Percentiles rank a stretch among this genome's conserved stretches.
phyloP scores from a whole-genome alignment of 2,888 invertebrate species.

The Oscheius sp. region DNA sequence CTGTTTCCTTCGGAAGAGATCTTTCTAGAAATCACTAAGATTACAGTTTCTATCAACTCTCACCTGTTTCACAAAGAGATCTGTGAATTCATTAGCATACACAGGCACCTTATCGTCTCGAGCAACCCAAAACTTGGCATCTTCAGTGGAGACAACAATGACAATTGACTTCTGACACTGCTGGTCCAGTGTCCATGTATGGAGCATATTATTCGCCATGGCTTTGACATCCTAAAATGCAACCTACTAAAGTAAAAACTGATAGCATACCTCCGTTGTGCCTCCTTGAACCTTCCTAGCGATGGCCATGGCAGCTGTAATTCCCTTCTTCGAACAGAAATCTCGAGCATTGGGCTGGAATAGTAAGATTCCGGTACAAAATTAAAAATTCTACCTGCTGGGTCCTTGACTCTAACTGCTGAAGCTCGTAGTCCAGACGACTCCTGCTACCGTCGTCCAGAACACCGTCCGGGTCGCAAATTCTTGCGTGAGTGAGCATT shows the following conservation, averaged over 20 bases:
- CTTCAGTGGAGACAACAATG: slow-evolving; percentile 64
- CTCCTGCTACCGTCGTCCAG: slow-evolving; percentile 63
- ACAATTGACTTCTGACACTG: slow-evolving; percentile 68
- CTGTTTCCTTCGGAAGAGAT: slow-evolving; percentile 57
- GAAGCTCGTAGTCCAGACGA: slow-evolving; percentile 67
- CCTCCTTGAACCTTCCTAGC: slow-evolving; percentile 66
- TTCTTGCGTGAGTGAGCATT: slow-evolving; percentile 60
- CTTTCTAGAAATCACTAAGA: slow-evolving; percentile 49
- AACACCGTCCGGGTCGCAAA: slow-evolving; percentile 70
- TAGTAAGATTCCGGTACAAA: slow-evolving; percentile 6
- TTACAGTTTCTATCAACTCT: not conserved
- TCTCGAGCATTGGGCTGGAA: slow-evolving; percentile 52
- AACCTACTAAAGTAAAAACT: not conserved
- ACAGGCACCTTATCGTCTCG: slow-evolving; percentile 67
- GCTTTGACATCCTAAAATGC: slow-evolving; percentile 57
- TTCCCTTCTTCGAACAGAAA: slow-evolving; percentile 71
- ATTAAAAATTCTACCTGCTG: slow-evolving; percentile 48
- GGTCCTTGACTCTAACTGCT: slow-evolving; percentile 63
- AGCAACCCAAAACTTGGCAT: slow-evolving; percentile 70
- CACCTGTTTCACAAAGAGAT: slow-evolving; percentile 64
- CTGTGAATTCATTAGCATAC: slow-evolving; percentile 66
- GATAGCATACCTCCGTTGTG: slow-evolving; percentile 49
- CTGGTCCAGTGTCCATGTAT: slow-evolving; percentile 65
- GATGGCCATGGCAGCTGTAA: slow-evolving; percentile 68
- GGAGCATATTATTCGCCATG: slow-evolving; percentile 68